phyloP scores from a whole-genome alignment of 2,113 vertebrate genomes.

The Myiopsitta monachus region DNA sequence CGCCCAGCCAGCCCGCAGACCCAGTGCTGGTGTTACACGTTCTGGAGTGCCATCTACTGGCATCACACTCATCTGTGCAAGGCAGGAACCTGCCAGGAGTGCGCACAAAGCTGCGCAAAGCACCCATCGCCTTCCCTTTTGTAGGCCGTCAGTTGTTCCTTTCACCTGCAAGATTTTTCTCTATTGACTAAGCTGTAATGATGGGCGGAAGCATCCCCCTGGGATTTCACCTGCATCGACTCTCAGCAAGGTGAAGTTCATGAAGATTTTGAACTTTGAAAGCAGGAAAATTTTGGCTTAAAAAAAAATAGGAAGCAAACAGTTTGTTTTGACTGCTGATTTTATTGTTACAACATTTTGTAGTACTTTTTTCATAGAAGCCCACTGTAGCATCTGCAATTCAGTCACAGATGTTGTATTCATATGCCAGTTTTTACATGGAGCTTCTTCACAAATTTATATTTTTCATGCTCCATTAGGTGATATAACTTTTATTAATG shows the following conservation, averaged over 20 bases:
- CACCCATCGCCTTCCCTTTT: rapidly evolving
- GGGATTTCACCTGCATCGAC: not conserved
- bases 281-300: not conserved
- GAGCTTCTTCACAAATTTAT: not conserved
- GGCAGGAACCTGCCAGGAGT: not conserved
- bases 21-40: not conserved
- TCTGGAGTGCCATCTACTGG: slow-evolving; percentile 55
- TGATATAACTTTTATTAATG: not conserved
- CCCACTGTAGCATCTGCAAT: not conserved
- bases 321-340: not conserved
- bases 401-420: not conserved
- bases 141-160: rapidly evolving
- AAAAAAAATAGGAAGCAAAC: not conserved
- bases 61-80: not conserved
- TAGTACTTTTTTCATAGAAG: not conserved
- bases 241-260: not conserved
- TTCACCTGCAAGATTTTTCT: not conserved
- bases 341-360: rapidly evolving
- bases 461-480: not conserved
- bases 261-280: not conserved
- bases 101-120: not conserved
- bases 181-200: rapidly evolving
- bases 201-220: not conserved
- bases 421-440: not conserved
- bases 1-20: not conserved